Base-by-base conservation (phyloP, 2,888 invertebrate genomes). In the Aporophyla nigra region DNA sequence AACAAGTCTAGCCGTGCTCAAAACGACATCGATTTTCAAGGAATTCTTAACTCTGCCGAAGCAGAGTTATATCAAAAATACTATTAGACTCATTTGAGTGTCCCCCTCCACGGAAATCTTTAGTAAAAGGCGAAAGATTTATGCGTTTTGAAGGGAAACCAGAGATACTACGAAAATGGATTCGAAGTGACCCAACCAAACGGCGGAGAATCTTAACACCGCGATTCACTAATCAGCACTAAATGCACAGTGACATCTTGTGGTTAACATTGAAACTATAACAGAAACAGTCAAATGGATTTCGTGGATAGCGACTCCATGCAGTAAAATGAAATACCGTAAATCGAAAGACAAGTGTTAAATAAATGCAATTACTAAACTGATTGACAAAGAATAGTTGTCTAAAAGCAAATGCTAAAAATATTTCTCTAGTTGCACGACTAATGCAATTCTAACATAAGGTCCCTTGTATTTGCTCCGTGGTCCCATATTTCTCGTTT, bases 41-140 rank as follows among this genome's bases (percentile, higher is more conserved):
- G 9, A 10, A 6, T 70, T 68, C 24, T 54, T 40, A 84, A 66
- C 83, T 72, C 46, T 58, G 62, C 84, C 84, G 77, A 67, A 83
- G 69, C 69, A 56, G 12, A 76, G 80, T 46, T 51, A 33, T 51
- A 16, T 40, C 46, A 69, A 71, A 76, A 79, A 76, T 40, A 49
- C 0, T 0, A 14, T 3, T 49, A 65, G 65, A 97, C 97, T 97
- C 97, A 97, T 97, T 97, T 97, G 97, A 97, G 97, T 97, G 97
- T 96, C 96, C 97, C 97, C 97, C 97, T 97, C 97, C 97, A 97
- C 97, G 97, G 97, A 97, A 97, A 97, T 97, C 97, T 97, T 97
- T 97, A 98, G 97, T 97, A 97, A 98, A 97, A 97, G 97, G 97
- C 97, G 97, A 97, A 98, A 97, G 97, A 97, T 98, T 97, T 98